These are phyloP conservation scores for Syngnathus floridae DNA, from an alignment of 2,113 vertebrate species.

Conservation along the genomic window DNA sequence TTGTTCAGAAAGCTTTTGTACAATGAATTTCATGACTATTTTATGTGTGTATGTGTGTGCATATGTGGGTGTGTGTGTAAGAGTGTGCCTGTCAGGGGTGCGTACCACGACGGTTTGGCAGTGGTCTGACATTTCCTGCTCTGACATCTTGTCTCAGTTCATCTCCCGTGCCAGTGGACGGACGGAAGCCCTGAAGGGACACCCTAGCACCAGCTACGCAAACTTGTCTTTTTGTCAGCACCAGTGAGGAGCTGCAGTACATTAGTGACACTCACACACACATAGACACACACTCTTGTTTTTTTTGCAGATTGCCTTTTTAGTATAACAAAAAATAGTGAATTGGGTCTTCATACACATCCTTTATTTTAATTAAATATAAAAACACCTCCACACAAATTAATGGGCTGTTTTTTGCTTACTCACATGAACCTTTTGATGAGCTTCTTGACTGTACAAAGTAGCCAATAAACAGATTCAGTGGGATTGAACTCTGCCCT, in stretches of 20 bases:
- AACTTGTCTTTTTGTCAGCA: slow-evolving; percentile 71
- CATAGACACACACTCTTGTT: slow-evolving; percentile 7
- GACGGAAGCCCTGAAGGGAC: slow-evolving; percentile 68
- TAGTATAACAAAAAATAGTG: background rate
- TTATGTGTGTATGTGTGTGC: slow-evolving; percentile 20
- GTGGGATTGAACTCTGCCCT: background rate
- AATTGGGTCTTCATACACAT: background rate
- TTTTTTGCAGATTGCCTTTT: slow-evolving; percentile 14
- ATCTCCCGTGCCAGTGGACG: slow-evolving; percentile 62
- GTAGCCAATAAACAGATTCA: background rate
- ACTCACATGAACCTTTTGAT: slow-evolving; percentile 34
- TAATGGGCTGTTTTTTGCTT: background rate
- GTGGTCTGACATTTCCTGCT: slow-evolving; percentile 67
- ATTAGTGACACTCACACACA: slow-evolving; percentile 58
- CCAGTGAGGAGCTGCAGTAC: slow-evolving; percentile 60
- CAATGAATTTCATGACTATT: background rate
- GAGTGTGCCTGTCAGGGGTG: slow-evolving; percentile 54
- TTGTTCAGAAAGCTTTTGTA: background rate
- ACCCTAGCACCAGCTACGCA: slow-evolving; percentile 57
- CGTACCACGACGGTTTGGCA: slow-evolving; percentile 58
- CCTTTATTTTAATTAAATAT: background rate
- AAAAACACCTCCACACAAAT: background rate
- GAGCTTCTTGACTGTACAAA: background rate
- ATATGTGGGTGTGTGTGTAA: slow-evolving; percentile 38
- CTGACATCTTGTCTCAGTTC: slow-evolving; percentile 73